Base-by-base conservation (phyloP, 2,797 vertebrate genomes). In the Gallinago nigripennis region DNA sequence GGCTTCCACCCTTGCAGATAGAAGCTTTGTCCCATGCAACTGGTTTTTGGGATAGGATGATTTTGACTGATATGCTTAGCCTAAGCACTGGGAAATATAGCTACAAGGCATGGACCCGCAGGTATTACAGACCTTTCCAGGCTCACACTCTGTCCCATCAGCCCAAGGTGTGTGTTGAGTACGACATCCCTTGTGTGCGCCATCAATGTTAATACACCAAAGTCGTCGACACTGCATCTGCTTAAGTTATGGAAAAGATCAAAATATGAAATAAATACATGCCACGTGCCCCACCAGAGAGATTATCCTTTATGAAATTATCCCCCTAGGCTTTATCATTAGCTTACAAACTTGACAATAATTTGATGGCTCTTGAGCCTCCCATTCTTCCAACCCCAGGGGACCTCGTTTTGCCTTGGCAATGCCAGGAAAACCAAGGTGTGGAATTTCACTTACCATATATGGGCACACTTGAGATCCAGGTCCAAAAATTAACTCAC, bases 111-210 rank as follows among this genome's bases (percentile, higher is more conserved):
- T 4, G 9, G 90, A 80, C 20, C 60, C 64, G 6, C 13, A 56
- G 48, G n/a, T 2, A 2, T 33, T 93, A 98, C 98, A 98, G 97
- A 99, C 99, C 99, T 99, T 99, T 98, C 99, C 99, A 23, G 98
- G 97, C 73, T 98, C 98, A 92, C 99, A 99, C 92, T 99, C 99
- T 0, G 99, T 99, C 65, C 99, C 99, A 1, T 99, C 99, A 7
- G 99, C 99, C 99, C 99, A 99, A 11, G 99, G 99, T 10, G 99
- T 99, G 98, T 99, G 99, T 19, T 99, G 99, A 16, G 99, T 99
- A 83, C 99, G 98, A 97, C 99, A 99, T 96, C 99, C 99, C 77
- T 99, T 98, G 97, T 99, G 99, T 1, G 98, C 98, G 2, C 99
- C 99, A 31, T 99, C 99, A 2, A 98, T 98, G 70, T 99, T 99